Evolutionary conservation across 1,140 invertebrate genomes (phyloP).

Genomic region (Acromyrmex echinatior): DNA sequence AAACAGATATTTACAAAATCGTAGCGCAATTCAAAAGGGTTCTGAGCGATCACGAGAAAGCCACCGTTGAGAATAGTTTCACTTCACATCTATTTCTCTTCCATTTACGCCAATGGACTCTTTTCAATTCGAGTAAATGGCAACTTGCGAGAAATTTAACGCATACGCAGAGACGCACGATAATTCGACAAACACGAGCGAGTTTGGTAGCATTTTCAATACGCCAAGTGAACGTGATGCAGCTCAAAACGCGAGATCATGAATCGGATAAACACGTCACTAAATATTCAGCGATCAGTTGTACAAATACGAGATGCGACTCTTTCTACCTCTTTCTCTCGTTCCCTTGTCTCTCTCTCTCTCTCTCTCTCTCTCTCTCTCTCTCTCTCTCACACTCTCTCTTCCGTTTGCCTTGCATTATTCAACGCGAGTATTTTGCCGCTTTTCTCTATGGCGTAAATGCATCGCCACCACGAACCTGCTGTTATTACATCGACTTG

Average conservation of each 20-base stretch:
- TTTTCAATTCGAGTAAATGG: conserved; percentile 11
- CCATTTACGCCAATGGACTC: background rate
- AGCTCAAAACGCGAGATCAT: conserved; percentile 65
- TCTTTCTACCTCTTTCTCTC: background rate
- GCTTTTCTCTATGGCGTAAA: conserved; percentile 48
- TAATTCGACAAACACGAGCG: background rate
- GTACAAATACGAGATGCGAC: conserved; percentile 61
- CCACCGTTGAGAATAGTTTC: background rate
- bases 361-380: background rate
- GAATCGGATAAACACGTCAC: conserved; percentile 73
- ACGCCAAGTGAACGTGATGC: conserved; percentile 41
- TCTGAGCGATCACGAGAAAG: background rate
- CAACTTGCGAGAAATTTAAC: conserved; percentile 23
- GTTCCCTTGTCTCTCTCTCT: background rate
- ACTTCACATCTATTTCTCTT: conserved; percentile 6
- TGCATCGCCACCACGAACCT: conserved; percentile 25
- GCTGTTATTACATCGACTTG: conserved; percentile 9
- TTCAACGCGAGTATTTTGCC: conserved; percentile 69
- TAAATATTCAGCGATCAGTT: conserved; percentile 75
- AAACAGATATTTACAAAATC: background rate
- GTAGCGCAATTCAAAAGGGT: background rate
- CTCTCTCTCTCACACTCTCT: conserved; percentile 1
- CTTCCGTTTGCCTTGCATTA: conserved; percentile 68
- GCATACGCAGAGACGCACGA: background rate
- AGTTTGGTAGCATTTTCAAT: background rate